These are phyloP conservation scores for Carabus problematicus DNA, from an alignment of 2,888 invertebrate genomes.

Conservation along the genomic window DNA sequence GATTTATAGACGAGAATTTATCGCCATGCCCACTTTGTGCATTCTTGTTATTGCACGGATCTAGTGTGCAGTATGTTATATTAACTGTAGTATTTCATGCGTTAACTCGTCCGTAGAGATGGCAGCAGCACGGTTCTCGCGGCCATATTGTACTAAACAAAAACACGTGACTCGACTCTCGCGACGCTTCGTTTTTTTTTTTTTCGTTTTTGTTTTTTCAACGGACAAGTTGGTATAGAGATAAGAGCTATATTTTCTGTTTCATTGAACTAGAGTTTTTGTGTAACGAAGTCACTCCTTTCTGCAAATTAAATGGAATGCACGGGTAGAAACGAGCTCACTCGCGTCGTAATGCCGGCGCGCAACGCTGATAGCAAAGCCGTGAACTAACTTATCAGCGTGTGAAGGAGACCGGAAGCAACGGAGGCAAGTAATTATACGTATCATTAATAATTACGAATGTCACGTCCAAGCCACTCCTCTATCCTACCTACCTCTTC, in stretches of 20 bases:
- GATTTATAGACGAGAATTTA: conserved; percentile 8
- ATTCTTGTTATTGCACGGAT: background rate
- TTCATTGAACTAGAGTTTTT: conserved; percentile 32
- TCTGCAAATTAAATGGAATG: conserved; percentile 31
- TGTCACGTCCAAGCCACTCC: conserved; percentile 25
- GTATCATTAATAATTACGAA: conserved; percentile 39
- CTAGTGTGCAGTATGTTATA: conserved; percentile 12
- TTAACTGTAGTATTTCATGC: conserved; percentile 33
- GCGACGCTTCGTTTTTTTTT: conserved; percentile 14
- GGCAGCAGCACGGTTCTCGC: conserved; percentile 22
- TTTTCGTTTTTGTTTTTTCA: background rate
- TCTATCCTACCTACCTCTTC: conserved; percentile 17
- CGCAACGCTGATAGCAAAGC: background rate
- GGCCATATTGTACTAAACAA: conserved; percentile 35
- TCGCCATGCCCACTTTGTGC: too few relatives aligned
- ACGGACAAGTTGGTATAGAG: conserved; percentile 29
- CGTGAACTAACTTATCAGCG: conserved; percentile 32
- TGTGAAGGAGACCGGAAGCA: conserved; percentile 25
- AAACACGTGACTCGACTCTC: conserved; percentile 31
- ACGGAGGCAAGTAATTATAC: conserved; percentile 35
- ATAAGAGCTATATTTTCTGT: conserved; percentile 38
- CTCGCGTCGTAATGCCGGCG: background rate
- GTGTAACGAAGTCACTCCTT: conserved; percentile 10
- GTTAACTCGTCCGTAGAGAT: background rate
- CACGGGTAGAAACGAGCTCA: conserved; percentile 1